A percentile compares a stretch with the other conserved stretches of the same genome.
Evolutionary conservation across 2,888 invertebrate genomes (phyloP).

Genomic region (Epistrophe grossulariae): DNA sequence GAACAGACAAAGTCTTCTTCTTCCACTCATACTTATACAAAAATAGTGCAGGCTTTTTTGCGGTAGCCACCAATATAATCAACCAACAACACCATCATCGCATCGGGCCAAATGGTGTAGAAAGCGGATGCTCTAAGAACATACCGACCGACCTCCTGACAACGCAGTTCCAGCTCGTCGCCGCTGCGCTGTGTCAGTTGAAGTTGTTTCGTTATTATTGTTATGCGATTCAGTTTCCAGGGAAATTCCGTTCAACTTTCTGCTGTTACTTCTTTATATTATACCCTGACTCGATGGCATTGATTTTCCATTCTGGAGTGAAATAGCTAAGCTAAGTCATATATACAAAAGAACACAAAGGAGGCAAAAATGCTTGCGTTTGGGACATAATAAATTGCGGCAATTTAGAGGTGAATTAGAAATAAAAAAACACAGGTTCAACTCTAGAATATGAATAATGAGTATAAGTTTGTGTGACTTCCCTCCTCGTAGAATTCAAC

Average conservation of each 20-base stretch:
- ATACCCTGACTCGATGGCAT: constrained; percentile 19
- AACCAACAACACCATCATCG: constrained; percentile 9
- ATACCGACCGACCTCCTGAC: constrained; percentile 35
- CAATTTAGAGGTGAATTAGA: constrained; percentile 36
- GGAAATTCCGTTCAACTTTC: constrained; percentile 52
- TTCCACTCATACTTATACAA: background rate
- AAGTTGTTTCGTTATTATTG: constrained; percentile 25
- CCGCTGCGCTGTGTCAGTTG: constrained; percentile 10
- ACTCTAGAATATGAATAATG: constrained; percentile 17
- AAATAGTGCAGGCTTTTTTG: constrained; percentile 53
- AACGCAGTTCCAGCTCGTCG: constrained; percentile 3
- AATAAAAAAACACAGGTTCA: constrained; percentile 1
- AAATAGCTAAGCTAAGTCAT: background rate
- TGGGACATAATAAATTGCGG: constrained; percentile 43
- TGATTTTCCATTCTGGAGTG: constrained; percentile 40
- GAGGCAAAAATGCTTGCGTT: constrained; percentile 10
- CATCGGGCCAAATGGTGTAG: constrained; percentile 27
- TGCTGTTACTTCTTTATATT: constrained; percentile 13
- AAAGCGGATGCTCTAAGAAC: constrained; percentile 53
- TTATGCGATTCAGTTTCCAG: constrained; percentile 44
- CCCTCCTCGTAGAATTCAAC: background rate
- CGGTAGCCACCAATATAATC: constrained; percentile 47
- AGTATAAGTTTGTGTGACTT: constrained; percentile 10
- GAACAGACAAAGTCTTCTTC: constrained; percentile 29
- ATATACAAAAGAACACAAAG: constrained; percentile 5